These are phyloP conservation scores for Apotomis capreana DNA, from an alignment of 2,888 invertebrate species.

Conservation along the genomic window DNA sequence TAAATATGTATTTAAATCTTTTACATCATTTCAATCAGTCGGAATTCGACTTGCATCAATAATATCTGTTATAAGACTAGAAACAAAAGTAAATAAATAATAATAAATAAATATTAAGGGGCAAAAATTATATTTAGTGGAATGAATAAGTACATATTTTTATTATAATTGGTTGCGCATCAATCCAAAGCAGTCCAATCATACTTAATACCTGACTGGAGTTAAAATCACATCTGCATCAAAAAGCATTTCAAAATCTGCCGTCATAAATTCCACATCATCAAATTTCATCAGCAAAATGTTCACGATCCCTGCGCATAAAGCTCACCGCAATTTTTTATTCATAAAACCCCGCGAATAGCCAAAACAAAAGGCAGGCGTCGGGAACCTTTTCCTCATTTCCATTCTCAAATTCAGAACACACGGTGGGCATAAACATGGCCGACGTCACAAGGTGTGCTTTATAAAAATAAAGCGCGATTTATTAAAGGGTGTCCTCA, in stretches of 20 bases:
- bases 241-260: constrained; percentile 8
- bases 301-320: constrained; percentile 28
- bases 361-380: constrained; percentile 47
- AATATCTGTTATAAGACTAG: too few relatives aligned
- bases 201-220: neutral
- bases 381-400: constrained; percentile 47
- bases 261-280: constrained; percentile 27
- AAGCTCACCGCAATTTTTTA: constrained; percentile 38
- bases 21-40: too few relatives aligned
- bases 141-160: too few relatives aligned
- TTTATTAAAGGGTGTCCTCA: constrained; percentile 74
- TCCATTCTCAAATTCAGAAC: constrained; percentile 67
- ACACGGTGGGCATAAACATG: constrained; percentile 73
- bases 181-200: neutral
- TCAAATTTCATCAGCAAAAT: constrained; percentile 38
- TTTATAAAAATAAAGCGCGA: constrained; percentile 76
- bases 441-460: constrained; percentile 73
- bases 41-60: too few relatives aligned
- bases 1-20: too few relatives aligned
- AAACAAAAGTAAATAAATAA: too few relatives aligned
- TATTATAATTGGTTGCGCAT: neutral
- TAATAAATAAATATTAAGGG: too few relatives aligned
- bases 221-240: constrained; percentile 12
- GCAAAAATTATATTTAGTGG: too few relatives aligned
- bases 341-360: constrained; percentile 41